phyloP scores from a whole-genome alignment of 2,113 vertebrate genomes.

The Tragulus kanchil region DNA sequence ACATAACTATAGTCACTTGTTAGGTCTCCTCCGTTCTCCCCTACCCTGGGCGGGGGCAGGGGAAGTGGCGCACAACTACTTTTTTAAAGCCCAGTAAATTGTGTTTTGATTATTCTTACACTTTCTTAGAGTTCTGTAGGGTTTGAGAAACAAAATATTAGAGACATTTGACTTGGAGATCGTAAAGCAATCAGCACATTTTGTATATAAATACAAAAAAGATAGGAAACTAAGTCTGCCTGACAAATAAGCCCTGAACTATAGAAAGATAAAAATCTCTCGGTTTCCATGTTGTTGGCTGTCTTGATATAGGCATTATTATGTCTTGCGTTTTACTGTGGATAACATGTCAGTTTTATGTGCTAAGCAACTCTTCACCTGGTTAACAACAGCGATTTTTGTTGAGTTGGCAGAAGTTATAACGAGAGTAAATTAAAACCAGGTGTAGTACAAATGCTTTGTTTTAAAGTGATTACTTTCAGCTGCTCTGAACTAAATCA shows the following conservation, averaged over 20 bases:
- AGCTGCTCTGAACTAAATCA: background rate
- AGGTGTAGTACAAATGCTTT: background rate
- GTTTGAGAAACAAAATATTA: background rate
- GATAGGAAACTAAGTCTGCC: background rate
- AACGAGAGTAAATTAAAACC: background rate
- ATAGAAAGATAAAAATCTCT: background rate
- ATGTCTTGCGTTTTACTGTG: background rate
- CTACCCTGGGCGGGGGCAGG: background rate
- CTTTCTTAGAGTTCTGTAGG: background rate
- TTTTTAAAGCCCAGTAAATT: background rate
- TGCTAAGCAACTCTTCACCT: background rate
- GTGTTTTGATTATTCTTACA: background rate
- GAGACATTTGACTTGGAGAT: background rate
- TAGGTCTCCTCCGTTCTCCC: background rate
- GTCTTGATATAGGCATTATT: background rate
- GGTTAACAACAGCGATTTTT: background rate
- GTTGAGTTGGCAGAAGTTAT: background rate
- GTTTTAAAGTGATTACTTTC: constrained; percentile 3
- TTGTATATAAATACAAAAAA: background rate
- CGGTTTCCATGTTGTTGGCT: background rate
- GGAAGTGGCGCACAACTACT: background rate
- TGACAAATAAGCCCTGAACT: background rate
- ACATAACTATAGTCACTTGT: background rate
- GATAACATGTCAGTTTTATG: background rate
- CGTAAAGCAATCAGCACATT: background rate